Evolutionary conservation across 1,140 invertebrate genomes (phyloP), one percentile per base, ranked within the genome.

Genomic region (Druon quercuslanigerum): DNA sequence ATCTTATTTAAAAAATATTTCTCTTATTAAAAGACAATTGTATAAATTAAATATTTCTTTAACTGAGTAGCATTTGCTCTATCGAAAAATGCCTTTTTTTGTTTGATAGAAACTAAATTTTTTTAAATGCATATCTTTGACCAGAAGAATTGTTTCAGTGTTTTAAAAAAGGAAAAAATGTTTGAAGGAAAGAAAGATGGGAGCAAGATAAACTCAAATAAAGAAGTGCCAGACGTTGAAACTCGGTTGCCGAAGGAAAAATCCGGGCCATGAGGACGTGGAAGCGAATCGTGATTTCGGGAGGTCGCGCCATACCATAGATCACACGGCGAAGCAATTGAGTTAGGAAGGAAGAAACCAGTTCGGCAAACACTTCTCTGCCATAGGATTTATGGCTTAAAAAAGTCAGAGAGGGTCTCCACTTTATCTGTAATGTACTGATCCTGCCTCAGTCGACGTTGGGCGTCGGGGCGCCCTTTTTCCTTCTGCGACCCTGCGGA

Each of bases 261-360:
- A 89, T 86, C 82, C 82, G 83, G 85, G 87, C 83, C 84, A 87
- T 83, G 81, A 82, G 85, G 78, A 85, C 83, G 80, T 75, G 51
- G 77, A 52, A 40, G 54, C 60, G 51, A 51, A 81, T 85, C 80
- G 88, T 91, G 90, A 91, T 91, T 91, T 91, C 81, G 86, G 82
- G 74, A 83, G 85, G 81, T 80, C 76, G 79, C 75, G 82, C 82
- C 75, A 83, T 77, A 83, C 85, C 89, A 88, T 91, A 91, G 89
- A 91, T 90, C 90, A 91, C 88, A 74, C 80, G 82, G 82, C 83
- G 79, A 83, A 88, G 89, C 89, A 91, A 91, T 91, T 91, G 90
- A 91, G 90, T 91, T 91, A 91, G 88, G 89, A 90, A 91, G 90
- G 88, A 91, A 91, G 88, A 88, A 91, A 91, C 89, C 89, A 91